Evolutionary conservation across 2,888 invertebrate genomes (phyloP).

Genomic region (Thereva nobilitata): DNA sequence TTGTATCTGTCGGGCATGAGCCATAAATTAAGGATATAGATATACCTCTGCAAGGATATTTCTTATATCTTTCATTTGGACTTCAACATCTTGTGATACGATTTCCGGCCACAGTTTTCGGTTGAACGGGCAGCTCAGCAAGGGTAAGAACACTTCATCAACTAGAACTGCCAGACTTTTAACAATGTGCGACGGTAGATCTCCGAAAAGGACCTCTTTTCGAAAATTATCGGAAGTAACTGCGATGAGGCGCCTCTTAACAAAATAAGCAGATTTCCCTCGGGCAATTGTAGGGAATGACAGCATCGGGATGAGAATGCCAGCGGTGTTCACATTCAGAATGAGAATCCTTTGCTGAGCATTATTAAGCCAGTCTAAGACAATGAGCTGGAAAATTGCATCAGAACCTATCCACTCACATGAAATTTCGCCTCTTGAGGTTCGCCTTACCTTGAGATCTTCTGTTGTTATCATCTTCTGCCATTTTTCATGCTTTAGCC

Average conservation of each 20-base stretch:
- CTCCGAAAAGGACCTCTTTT: constrained; percentile 68
- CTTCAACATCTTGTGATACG: constrained; percentile 70
- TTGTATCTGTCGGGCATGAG: constrained; percentile 15
- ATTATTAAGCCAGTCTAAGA: constrained; percentile 57
- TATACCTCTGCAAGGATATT: constrained; percentile 69
- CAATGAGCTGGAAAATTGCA: constrained; percentile 52
- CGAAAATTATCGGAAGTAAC: constrained; percentile 57
- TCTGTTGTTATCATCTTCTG: constrained; percentile 74
- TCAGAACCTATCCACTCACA: constrained; percentile 27
- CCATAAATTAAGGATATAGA: constrained; percentile 49
- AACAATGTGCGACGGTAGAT: constrained; percentile 73
- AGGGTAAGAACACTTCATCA: constrained; percentile 74
- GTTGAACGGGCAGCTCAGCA: constrained; percentile 71
- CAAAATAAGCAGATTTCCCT: constrained; percentile 62
- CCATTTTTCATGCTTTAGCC: constrained; percentile 87
- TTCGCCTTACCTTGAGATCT: constrained; percentile 66
- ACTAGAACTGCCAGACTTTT: constrained; percentile 72
- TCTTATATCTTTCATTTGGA: constrained; percentile 69
- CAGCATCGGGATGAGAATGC: constrained; percentile 59
- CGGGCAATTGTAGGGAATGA: constrained; percentile 54
- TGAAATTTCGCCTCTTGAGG: constrained; percentile 13
- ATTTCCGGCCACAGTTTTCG: constrained; percentile 73
- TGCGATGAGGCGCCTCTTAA: constrained; percentile 57
- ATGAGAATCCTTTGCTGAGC: constrained; percentile 55
- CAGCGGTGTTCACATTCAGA: constrained; percentile 56